A percentile compares a stretch with the other conserved stretches of the same genome.
These are phyloP conservation scores for Loripinus fragilis DNA, from an alignment of 2,888 invertebrate species.

Conservation along the genomic window DNA sequence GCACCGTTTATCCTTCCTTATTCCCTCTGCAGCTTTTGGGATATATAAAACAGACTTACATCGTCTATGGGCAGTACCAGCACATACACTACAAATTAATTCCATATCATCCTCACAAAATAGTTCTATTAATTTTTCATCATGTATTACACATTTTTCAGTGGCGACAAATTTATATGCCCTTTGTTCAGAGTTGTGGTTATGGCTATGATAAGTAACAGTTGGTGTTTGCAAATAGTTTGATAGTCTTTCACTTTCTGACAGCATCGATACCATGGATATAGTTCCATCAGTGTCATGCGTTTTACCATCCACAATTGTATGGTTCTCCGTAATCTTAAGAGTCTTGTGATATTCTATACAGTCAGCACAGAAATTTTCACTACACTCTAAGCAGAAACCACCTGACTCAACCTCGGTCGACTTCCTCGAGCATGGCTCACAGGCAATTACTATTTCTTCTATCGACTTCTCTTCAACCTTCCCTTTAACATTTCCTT, in stretches of 20 bases:
- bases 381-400: background rate
- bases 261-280: background rate
- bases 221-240: background rate
- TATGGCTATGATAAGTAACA: background rate
- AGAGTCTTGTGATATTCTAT: slow-evolving; percentile 5
- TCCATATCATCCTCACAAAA: slow-evolving; percentile 2
- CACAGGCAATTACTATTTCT: background rate
- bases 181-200: background rate
- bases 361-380: slow-evolving; percentile 3
- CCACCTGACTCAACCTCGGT: background rate
- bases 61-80: background rate
- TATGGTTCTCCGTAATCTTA: slow-evolving; percentile 2
- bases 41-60: slow-evolving; percentile 12
- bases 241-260: background rate
- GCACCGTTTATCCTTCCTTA: slow-evolving; percentile 2
- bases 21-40: background rate
- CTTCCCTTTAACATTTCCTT: background rate
- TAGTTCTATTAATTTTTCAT: slow-evolving; percentile 9
- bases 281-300: background rate
- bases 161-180: background rate
- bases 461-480: background rate
- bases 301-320: slow-evolving; percentile 1
- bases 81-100: slow-evolving; percentile 13
- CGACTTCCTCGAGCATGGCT: background rate
- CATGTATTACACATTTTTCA: background rate